Evolutionary conservation across 2,113 vertebrate species (phyloP).

Genomic region (human (Homo sapiens)): DNA sequence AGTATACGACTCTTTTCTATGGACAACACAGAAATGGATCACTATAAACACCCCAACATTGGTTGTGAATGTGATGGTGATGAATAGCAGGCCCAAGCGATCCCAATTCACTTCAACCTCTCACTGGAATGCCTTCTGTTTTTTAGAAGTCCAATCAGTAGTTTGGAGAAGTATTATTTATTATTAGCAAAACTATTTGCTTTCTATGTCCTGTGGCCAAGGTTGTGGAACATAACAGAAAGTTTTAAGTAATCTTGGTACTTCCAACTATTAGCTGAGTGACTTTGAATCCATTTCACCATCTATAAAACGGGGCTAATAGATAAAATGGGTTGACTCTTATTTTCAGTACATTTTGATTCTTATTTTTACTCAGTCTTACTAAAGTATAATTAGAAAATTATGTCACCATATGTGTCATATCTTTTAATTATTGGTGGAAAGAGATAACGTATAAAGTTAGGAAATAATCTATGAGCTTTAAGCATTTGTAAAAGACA

Average conservation of each 20-base stretch:
- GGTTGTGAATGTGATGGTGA: background rate
- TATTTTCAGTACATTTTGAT: background rate
- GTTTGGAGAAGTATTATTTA: background rate
- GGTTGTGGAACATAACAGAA: background rate
- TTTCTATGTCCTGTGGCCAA: background rate
- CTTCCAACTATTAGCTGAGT: background rate
- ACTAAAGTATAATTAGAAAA: background rate
- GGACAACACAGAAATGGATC: background rate
- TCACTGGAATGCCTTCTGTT: background rate
- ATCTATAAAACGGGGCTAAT: background rate
- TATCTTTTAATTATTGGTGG: background rate
- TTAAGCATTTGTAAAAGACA: conserved; percentile 3
- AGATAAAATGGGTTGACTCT: background rate
- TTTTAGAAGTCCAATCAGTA: background rate
- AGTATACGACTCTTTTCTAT: background rate
- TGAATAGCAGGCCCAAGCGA: background rate
- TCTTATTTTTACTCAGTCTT: background rate
- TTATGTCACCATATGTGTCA: background rate
- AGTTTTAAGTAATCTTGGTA: background rate
- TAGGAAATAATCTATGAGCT: background rate
- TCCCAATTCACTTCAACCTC: background rate
- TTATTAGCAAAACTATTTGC: background rate
- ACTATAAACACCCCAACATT: background rate
- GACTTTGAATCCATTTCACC: background rate
- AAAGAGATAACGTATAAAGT: background rate